phyloP scores from a whole-genome alignment of 2,888 invertebrate genomes.

The Nomada hirtipes region DNA sequence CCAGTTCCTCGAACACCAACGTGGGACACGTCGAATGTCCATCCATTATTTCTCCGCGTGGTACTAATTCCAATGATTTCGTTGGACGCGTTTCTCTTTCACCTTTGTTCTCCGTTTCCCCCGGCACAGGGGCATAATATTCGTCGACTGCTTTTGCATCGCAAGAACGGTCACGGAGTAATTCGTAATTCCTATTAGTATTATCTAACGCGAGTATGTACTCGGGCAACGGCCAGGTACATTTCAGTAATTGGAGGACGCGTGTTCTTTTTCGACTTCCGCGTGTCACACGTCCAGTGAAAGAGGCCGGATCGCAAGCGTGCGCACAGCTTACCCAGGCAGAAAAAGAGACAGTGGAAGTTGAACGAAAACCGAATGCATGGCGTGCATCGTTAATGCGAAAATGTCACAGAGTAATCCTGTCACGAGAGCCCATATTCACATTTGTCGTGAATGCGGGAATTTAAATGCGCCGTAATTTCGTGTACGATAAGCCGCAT shows the following conservation, averaged over 20 bases:
- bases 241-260: constrained; percentile 49
- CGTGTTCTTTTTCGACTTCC: not conserved
- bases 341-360: not conserved
- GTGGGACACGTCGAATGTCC: constrained; percentile 10
- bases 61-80: constrained; percentile 33
- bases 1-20: constrained; percentile 30
- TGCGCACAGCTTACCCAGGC: not conserved
- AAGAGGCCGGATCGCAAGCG: not conserved
- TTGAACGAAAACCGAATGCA: constrained; percentile 42
- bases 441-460: constrained; percentile 57
- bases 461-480: constrained; percentile 63
- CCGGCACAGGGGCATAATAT: not conserved
- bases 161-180: not conserved
- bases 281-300: not conserved
- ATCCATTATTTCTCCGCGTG: constrained; percentile 32
- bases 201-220: not conserved
- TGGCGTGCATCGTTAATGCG: constrained; percentile 60
- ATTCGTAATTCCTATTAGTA: constrained; percentile 15
- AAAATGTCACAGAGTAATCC: constrained; percentile 55
- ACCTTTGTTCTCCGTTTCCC: not conserved
- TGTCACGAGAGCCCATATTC: constrained; percentile 60
- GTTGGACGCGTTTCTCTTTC: not conserved
- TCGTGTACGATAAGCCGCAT: constrained; percentile 59
- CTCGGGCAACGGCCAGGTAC: constrained; percentile 2
- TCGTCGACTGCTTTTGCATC: not conserved